Percentiles rank a stretch among this genome's conserved stretches.
Conservation (phyloP, 2,113 vertebrate genomes). For the Rhipidura dahli region DNA sequence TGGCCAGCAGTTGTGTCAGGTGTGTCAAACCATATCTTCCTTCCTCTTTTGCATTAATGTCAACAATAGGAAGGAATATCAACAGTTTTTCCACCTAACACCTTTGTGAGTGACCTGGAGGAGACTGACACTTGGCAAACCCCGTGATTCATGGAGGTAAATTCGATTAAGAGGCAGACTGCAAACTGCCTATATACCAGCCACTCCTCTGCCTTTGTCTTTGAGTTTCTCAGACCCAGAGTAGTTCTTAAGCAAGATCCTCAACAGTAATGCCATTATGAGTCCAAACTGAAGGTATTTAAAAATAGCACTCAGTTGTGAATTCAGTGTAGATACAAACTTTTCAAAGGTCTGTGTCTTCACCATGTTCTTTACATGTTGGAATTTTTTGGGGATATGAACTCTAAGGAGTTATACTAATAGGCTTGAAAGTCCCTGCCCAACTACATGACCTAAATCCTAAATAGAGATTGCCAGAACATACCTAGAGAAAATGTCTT, state of each 20-base stretch:
- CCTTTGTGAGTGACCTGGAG: neutral
- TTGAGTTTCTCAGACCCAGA: neutral
- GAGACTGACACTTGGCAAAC: neutral
- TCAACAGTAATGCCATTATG: neutral
- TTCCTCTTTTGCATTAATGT: neutral
- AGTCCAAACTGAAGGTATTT: neutral
- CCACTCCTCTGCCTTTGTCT: neutral
- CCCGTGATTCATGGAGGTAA: neutral
- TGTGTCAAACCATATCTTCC: neutral
- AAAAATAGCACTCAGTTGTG: accelerated
- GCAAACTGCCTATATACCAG: neutral
- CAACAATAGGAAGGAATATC: neutral
- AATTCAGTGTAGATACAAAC: neutral
- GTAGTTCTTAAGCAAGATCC: neutral
- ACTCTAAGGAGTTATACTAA: neutral
- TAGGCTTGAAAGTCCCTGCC: neutral
- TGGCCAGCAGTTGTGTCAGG: neutral
- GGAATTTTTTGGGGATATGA: neutral
- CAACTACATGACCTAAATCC: neutral
- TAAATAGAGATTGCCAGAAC: neutral
- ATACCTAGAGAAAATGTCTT: neutral
- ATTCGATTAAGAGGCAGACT: neutral
- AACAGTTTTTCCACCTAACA: neutral
- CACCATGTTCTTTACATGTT: neutral
- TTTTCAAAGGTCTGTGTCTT: neutral